Conservation (phyloP, 92 coral and sea anemone species). For the Actinostola sp. region DNA sequence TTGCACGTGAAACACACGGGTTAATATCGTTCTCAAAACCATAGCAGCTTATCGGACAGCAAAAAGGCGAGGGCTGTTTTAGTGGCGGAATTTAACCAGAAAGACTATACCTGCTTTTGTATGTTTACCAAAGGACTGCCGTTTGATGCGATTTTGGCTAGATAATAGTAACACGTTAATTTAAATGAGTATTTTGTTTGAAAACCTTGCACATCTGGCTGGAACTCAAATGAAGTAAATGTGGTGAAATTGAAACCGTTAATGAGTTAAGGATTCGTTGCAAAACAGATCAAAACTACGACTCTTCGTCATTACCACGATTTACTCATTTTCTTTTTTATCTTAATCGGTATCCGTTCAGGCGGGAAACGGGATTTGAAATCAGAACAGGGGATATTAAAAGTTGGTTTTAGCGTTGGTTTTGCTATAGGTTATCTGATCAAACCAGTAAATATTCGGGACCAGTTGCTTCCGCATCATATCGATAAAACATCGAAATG, state of each 20-base stretch:
- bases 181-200: neutral
- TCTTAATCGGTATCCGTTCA: slow-evolving; percentile 17
- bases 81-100: slow-evolving; percentile 1
- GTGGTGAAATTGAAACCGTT: slow-evolving; percentile 54
- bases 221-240: slow-evolving; percentile 15
- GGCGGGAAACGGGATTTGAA: neutral
- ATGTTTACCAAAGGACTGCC: slow-evolving; percentile 3
- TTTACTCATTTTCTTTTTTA: slow-evolving; percentile 12
- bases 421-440: neutral
- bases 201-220: slow-evolving; percentile 14
- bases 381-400: slow-evolving; percentile 31
- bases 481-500: too few relatives aligned
- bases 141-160: neutral
- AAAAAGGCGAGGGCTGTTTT: too few relatives aligned
- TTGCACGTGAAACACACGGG: too few relatives aligned
- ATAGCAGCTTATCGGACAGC: too few relatives aligned
- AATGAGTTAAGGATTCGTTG: slow-evolving; percentile 45
- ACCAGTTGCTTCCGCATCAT: neutral
- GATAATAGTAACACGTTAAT: slow-evolving; percentile 10
- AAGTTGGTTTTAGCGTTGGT: neutral
- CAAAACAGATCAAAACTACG: slow-evolving; percentile 11
- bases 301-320: slow-evolving; percentile 2
- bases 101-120: neutral
- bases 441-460: neutral
- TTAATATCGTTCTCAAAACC: too few relatives aligned